Evolutionary conservation across 2,797 vertebrate genomes (phyloP).

Genomic region (Platyrinchus mystaceus): DNA sequence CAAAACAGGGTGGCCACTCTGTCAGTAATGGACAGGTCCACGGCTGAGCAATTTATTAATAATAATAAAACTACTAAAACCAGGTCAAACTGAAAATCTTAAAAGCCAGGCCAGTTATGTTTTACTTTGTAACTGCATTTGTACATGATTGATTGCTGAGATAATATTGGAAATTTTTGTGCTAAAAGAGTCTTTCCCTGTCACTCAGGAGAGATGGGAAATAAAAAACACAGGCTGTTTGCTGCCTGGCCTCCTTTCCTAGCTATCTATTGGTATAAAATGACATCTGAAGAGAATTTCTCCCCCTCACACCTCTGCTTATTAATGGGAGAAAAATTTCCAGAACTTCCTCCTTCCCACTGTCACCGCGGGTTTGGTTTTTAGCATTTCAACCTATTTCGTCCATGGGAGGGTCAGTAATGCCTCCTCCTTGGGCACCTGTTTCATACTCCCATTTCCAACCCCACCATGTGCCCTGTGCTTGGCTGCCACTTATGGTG

Average conservation of each 20-base stretch:
- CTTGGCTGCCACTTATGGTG: background rate
- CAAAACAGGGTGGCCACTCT: background rate
- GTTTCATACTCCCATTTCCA: background rate
- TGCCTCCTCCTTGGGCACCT: background rate
- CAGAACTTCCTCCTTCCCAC: background rate
- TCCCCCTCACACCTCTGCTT: background rate
- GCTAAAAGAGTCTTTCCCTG: background rate
- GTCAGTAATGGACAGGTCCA: background rate
- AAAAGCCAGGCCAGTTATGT: background rate
- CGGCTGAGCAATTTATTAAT: background rate
- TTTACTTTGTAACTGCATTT: background rate
- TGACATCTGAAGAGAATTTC: background rate
- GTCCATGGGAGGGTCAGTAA: background rate
- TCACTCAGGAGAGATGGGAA: background rate
- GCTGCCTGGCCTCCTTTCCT: slow-evolving; percentile 19
- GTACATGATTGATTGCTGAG: background rate
- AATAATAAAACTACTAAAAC: background rate
- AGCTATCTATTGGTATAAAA: background rate
- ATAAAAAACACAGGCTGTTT: background rate
- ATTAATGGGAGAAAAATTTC: slow-evolving; percentile 18
- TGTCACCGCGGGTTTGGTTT: background rate
- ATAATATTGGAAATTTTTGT: background rate
- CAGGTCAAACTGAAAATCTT: background rate
- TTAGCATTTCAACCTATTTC: background rate
- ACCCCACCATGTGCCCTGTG: background rate